Conservation (phyloP, 2,888 invertebrate genomes). For the Cataglyphis altisquamis region DNA sequence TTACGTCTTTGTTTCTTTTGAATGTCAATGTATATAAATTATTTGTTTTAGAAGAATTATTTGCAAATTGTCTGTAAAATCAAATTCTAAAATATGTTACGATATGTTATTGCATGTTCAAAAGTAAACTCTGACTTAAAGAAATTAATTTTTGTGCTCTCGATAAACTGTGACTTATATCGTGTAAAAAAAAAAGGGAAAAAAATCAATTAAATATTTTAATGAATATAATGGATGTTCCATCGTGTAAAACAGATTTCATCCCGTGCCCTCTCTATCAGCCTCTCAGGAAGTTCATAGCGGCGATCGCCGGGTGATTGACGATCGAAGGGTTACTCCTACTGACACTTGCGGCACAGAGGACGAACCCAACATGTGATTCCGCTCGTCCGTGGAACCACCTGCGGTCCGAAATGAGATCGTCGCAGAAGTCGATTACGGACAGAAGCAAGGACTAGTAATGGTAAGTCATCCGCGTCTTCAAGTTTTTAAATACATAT, state of each 20-base stretch:
- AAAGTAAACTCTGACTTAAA: not conserved
- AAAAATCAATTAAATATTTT: constrained; percentile 40
- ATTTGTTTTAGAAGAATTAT: not conserved
- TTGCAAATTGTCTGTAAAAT: not conserved
- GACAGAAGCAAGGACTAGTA: constrained; percentile 22
- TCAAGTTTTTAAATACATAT: not conserved
- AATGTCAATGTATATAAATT: not conserved
- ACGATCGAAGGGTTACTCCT: constrained; percentile 73
- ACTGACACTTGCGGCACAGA: constrained; percentile 70
- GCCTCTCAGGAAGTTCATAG: constrained; percentile 65
- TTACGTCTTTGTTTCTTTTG: not conserved
- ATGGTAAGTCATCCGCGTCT: not conserved
- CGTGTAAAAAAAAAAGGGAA: not conserved
- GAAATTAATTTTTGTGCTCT: not conserved
- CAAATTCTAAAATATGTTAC: not conserved
- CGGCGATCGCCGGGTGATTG: constrained; percentile 65
- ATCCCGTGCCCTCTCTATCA: constrained; percentile 45
- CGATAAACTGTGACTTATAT: not conserved
- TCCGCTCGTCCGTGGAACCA: constrained; percentile 67
- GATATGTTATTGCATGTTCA: not conserved
- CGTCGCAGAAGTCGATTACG: constrained; percentile 18
- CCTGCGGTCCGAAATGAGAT: constrained; percentile 72
- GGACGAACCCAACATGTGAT: constrained; percentile 66
- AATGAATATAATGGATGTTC: constrained; percentile 48
- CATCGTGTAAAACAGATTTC: constrained; percentile 56